These are phyloP conservation scores for Chloropsis hardwickii DNA, from an alignment of 2,113 vertebrate genomes.

Conservation along the genomic window DNA sequence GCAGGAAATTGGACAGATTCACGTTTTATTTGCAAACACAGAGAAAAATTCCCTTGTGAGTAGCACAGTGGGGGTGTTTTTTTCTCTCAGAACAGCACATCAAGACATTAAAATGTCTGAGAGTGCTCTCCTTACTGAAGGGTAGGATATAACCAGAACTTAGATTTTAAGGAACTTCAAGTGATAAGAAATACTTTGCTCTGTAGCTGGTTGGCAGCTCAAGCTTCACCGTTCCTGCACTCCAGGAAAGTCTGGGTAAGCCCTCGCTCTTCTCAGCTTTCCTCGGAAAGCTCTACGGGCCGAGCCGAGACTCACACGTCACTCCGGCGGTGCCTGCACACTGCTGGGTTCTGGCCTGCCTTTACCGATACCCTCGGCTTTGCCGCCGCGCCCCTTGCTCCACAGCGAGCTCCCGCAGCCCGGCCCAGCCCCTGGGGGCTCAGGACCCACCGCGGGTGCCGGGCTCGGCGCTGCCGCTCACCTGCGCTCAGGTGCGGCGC, in stretches of 20 bases:
- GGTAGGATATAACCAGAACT: neutral
- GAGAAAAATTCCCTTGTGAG: neutral
- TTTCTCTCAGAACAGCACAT: neutral
- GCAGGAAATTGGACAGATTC: neutral
- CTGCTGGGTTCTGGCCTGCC: fast-evolving
- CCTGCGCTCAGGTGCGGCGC: neutral
- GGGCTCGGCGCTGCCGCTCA: neutral
- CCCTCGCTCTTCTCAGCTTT: too few species aligned
- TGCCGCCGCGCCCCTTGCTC: neutral
- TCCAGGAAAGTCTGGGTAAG: neutral
- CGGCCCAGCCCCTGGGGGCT: fast-evolving
- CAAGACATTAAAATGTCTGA: neutral
- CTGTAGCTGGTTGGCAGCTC: neutral
- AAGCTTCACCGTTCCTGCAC: neutral
- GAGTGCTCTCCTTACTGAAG: neutral
- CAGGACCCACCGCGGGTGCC: neutral
- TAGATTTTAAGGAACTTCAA: neutral
- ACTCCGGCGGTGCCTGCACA: fast-evolving
- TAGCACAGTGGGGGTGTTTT: neutral
- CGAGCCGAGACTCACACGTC: fast-evolving
- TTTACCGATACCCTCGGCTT: fast-evolving
- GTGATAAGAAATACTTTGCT: neutral
- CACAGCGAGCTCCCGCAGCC: neutral
- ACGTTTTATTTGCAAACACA: neutral
- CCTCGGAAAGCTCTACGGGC: fast-evolving